A percentile compares a stretch with the other conserved stretches of the same genome.
phyloP scores from a whole-genome alignment of 2,888 invertebrate genomes.

The Ptychoptera contaminata region DNA sequence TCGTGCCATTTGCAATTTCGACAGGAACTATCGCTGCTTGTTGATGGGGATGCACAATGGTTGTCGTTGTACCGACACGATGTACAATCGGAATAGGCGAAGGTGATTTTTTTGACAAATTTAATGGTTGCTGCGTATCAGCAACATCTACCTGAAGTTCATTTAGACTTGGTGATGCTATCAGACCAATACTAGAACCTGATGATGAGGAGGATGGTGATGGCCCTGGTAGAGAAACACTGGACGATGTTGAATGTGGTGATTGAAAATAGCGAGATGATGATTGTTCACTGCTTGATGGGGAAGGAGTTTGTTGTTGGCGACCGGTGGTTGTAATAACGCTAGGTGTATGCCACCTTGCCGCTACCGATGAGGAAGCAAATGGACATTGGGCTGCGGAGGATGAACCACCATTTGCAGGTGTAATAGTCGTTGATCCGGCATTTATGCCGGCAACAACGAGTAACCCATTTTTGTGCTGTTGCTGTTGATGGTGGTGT shows the following conservation, averaged over 20 bases:
- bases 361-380: conserved; percentile 21
- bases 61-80: neutral
- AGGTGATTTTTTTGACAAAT: conserved; percentile 75
- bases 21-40: conserved; percentile 10
- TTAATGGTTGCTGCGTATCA: conserved; percentile 67
- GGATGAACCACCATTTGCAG: conserved; percentile 12
- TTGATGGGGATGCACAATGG: conserved; percentile 10
- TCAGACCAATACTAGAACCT: conserved; percentile 36
- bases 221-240: conserved; percentile 32
- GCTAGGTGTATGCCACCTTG: conserved; percentile 33
- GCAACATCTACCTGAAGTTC: conserved; percentile 74
- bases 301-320: conserved; percentile 29
- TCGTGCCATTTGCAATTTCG: too few relatives aligned
- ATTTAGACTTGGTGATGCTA: conserved; percentile 36
- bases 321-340: conserved; percentile 45
- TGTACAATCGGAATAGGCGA: conserved; percentile 45
- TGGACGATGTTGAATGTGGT: conserved; percentile 29
- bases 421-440: conserved; percentile 19
- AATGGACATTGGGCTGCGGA: conserved; percentile 21
- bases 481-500: conserved; percentile 8
- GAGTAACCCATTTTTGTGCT: neutral
- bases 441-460: neutral
- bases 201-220: conserved; percentile 29
- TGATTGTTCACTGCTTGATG: conserved; percentile 13
- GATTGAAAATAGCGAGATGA: conserved; percentile 32